Percentiles rank a stretch among this genome's conserved stretches.
Conservation (phyloP, 2,797 vertebrate species). For the Varecia variegata region DNA sequence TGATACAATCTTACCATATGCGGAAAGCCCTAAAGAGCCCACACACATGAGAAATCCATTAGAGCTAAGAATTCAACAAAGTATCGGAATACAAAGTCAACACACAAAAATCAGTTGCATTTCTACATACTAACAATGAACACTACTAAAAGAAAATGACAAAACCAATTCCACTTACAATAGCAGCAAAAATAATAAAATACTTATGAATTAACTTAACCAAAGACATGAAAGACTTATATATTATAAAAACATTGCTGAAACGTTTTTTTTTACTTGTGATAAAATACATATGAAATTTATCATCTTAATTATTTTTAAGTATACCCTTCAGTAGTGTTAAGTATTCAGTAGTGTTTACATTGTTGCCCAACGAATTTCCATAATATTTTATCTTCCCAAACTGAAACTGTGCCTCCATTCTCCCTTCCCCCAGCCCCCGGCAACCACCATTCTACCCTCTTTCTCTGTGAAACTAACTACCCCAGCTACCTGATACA, state of each 20-base stretch:
- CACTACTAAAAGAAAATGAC: background rate
- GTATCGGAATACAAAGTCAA: background rate
- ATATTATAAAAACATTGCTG: background rate
- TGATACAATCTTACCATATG: fast-evolving
- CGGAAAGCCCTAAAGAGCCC: background rate
- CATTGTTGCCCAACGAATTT: background rate
- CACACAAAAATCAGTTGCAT: background rate
- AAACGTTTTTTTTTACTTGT: background rate
- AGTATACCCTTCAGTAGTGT: background rate
- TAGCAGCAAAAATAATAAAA: background rate
- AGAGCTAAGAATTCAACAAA: background rate
- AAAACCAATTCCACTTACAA: background rate
- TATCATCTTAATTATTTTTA: background rate
- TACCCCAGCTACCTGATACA: background rate
- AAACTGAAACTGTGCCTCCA: background rate
- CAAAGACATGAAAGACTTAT: background rate
- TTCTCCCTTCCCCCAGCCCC: background rate
- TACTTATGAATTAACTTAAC: background rate
- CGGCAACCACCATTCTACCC: background rate
- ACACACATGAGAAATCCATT: background rate
- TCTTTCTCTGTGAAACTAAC: background rate
- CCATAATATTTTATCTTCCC: background rate
- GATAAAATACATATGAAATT: background rate
- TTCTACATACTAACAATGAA: background rate
- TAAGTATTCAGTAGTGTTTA: background rate